Percentiles rank a stretch among this genome's conserved stretches.
phyloP scores from a whole-genome alignment of 2,113 vertebrate genomes.

The Sorex araneus region DNA sequence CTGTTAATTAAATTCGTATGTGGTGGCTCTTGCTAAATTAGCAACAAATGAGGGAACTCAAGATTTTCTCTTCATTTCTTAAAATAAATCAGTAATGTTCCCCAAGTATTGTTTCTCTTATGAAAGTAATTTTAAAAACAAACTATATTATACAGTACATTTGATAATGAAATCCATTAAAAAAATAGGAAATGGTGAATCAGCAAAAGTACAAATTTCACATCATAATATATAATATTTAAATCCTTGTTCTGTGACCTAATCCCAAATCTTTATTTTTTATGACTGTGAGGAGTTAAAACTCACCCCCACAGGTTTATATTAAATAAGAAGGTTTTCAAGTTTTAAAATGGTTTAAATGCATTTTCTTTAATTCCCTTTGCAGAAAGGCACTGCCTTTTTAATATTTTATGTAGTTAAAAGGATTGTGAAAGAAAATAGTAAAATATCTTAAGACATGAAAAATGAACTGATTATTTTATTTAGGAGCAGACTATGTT shows the following conservation, averaged over 20 bases:
- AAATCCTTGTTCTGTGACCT: not conserved
- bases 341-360: constrained; percentile 23
- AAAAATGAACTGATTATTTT: constrained; percentile 27
- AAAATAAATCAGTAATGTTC: constrained; percentile 22
- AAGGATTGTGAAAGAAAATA: not conserved
- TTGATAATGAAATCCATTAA: constrained; percentile 55
- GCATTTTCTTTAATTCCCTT: constrained; percentile 10
- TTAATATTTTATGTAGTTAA: constrained; percentile 56
- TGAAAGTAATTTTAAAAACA: constrained; percentile 66
- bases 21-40: constrained; percentile 73
- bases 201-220: not conserved
- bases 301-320: constrained; percentile 29
- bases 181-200: not conserved
- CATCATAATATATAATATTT: not conserved
- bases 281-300: constrained; percentile 3
- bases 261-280: not conserved
- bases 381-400: not conserved
- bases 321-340: constrained; percentile 61
- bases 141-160: not conserved
- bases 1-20: constrained; percentile 83
- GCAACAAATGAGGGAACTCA: constrained; percentile 49
- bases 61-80: constrained; percentile 58
- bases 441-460: constrained; percentile 13
- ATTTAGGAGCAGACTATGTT: not conserved
- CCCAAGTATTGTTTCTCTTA: constrained; percentile 46